Evolutionary conservation across 2,888 invertebrate species (phyloP).

Genomic region (Alitta virens): DNA sequence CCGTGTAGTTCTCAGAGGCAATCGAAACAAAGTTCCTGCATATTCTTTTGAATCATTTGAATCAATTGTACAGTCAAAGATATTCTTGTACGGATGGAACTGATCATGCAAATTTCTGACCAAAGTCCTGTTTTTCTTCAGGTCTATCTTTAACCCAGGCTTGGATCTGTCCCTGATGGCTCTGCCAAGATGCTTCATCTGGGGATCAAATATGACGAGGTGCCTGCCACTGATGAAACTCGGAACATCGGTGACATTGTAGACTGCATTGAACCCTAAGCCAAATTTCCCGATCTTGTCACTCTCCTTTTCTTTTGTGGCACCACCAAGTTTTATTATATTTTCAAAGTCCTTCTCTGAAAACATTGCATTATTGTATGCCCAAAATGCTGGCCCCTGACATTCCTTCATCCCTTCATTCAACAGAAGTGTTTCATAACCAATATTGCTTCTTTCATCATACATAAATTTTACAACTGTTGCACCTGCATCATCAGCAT

Average conservation of each 20-base stretch:
- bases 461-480: constrained; percentile 39
- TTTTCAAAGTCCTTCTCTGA: constrained; percentile 39
- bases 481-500: constrained; percentile 49
- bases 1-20: constrained; percentile 32
- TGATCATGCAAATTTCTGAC: constrained; percentile 35
- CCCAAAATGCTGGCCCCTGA: constrained; percentile 46
- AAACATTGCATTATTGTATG: constrained; percentile 42
- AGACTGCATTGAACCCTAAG: constrained; percentile 51
- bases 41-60: constrained; percentile 13
- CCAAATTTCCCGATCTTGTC: constrained; percentile 48
- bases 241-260: constrained; percentile 52
- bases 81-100: constrained; percentile 38
- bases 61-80: constrained; percentile 34
- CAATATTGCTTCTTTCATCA: constrained; percentile 38
- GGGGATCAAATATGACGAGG: constrained; percentile 49
- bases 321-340: constrained; percentile 40
- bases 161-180: constrained; percentile 26
- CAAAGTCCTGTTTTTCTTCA: constrained; percentile 29
- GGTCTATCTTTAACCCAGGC: constrained; percentile 35
- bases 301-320: constrained; percentile 36
- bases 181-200: constrained; percentile 37
- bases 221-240: constrained; percentile 41
- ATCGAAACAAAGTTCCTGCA: constrained; percentile 33
- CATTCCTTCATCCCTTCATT: constrained; percentile 37
- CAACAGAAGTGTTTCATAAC: constrained; percentile 31